Percentiles rank a stretch among this genome's conserved stretches.
phyloP scores from a whole-genome alignment of 2,113 vertebrate genomes.

The Anoplopoma fimbria region DNA sequence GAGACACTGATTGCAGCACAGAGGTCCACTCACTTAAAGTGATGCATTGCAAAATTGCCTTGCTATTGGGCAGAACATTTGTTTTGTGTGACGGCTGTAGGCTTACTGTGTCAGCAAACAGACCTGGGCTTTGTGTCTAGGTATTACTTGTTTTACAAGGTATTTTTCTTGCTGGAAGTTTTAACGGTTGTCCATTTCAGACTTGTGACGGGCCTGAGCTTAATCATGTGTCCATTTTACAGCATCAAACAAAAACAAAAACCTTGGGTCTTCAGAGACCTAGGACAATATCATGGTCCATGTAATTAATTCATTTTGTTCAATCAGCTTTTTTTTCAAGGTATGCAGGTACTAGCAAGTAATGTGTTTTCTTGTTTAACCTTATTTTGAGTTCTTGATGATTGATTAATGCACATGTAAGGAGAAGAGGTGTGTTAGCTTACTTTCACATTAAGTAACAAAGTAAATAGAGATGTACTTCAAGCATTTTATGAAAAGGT shows the following conservation, averaged over 20 bases:
- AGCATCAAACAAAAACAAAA: constrained; percentile 29
- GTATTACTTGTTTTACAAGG: constrained; percentile 42
- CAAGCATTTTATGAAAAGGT: background rate
- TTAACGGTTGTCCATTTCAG: constrained; percentile 31
- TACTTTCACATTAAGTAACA: background rate
- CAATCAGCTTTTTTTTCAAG: background rate
- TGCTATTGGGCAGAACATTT: constrained; percentile 77
- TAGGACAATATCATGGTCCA: background rate
- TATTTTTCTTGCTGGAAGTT: constrained; percentile 42
- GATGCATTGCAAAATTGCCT: constrained; percentile 79
- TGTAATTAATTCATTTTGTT: background rate
- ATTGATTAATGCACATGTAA: background rate
- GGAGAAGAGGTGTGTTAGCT: background rate
- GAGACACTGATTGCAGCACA: constrained; percentile 68
- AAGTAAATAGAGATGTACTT: background rate
- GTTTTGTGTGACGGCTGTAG: constrained; percentile 68
- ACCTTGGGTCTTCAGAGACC: background rate
- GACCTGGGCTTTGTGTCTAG: constrained; percentile 49
- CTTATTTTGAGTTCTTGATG: background rate
- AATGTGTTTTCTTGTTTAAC: constrained; percentile 3
- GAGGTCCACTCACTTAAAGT: constrained; percentile 79
- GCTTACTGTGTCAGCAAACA: constrained; percentile 70
- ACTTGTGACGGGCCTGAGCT: constrained; percentile 43
- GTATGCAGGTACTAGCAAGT: background rate
- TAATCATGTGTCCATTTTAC: background rate